Base-by-base conservation (phyloP, 2,888 invertebrate species). In the Agrochola litura region DNA sequence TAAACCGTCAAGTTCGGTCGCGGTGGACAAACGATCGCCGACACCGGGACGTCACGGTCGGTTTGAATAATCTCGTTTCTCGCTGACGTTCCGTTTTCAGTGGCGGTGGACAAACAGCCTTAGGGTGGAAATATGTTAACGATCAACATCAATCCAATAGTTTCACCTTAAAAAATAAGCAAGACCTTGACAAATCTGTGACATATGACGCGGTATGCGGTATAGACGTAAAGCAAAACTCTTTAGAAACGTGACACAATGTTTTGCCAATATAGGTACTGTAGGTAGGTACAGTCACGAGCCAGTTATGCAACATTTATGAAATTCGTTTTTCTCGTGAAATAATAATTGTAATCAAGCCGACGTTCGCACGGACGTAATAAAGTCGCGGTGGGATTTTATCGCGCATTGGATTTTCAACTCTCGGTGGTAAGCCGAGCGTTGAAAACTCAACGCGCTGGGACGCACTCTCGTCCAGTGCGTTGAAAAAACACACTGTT, bases 121-220 rank as follows among this genome's bases (percentile, higher is more conserved):
- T 4, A 54, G 52, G 52, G 9, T 54, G 22, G 9, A 22, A 67
- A 37, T n/a, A 43, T 22, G 22, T 49, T 41, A 61, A 30, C 2
- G 14, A 61, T 75, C 30, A 22, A 43, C 6, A 19, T 30, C n/a
- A 43, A 54, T 61, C 8, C 41, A 43, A 64, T 41, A 67, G 9
- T 25, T 25, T 16, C 25, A 30, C 46, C 22, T 37, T 37, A 37
- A 37, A 2, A 37, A 37, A 37, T 12, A 46, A 14, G 43, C 46
- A 22, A 76, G 16, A 43, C 77, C 30, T n/a, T 58, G 10, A 49
- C 22, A 66, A 66, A 76, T 65, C 16, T 22, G 2, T 58, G 16
- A 65, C 49, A 43, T 41, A 65, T 49, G n/a, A 49, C 37, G 30
- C 9, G 5, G 4, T 25, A 22, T 22, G n/a, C 30, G 16, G 4